These are phyloP conservation scores for Tyto alba DNA, from an alignment of 2,113 vertebrate genomes.

Conservation along the genomic window DNA sequence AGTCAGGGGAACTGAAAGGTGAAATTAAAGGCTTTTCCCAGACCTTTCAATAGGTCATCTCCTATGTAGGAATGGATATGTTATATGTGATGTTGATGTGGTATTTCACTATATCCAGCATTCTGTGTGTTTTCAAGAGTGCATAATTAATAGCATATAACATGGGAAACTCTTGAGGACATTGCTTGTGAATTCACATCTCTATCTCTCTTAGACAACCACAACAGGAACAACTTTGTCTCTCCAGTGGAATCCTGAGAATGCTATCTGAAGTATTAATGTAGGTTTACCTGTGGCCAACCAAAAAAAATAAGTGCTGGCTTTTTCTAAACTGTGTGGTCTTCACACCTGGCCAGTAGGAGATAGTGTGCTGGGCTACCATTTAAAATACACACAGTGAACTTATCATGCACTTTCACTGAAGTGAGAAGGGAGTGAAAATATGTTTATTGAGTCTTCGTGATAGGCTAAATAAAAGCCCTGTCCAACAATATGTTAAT, in stretches of 20 bases:
- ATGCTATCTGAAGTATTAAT: background rate
- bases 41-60: background rate
- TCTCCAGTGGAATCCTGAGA: background rate
- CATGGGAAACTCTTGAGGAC: background rate
- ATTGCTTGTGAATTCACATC: background rate
- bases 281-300: background rate
- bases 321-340: background rate
- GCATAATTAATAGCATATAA: background rate
- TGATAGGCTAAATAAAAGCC: background rate
- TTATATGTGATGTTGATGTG: background rate
- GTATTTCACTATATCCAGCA: background rate
- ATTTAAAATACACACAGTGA: background rate
- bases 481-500: background rate
- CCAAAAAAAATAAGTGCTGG: background rate
- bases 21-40: background rate
- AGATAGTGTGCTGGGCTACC: background rate
- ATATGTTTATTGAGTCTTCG: background rate
- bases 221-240: background rate
- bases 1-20: background rate
- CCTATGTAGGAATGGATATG: background rate
- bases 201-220: background rate
- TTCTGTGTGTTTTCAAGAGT: background rate
- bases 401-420: background rate
- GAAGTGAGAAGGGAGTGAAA: background rate
- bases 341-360: background rate